Percentiles rank a stretch among this genome's conserved stretches.
Conservation (phyloP, 2,113 vertebrate genomes). For the Tenebrosternarchus preto region DNA sequence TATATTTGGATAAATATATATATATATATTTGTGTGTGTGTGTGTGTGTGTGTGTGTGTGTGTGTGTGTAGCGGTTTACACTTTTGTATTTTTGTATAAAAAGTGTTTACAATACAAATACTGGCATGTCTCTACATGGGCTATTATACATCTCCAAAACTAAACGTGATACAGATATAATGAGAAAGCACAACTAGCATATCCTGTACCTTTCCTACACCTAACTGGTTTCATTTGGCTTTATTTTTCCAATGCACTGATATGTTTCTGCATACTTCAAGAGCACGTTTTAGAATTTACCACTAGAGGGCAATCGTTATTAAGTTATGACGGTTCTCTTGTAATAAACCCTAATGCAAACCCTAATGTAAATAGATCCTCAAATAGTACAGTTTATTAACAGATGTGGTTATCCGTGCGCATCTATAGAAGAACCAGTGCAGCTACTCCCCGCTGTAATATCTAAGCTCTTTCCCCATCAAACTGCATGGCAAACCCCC, state of each 20-base stretch:
- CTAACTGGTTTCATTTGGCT: not conserved
- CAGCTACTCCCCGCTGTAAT: slow-evolving; percentile 1
- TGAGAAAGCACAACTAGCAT: not conserved
- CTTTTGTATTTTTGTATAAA: not conserved
- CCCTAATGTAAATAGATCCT: too few species aligned
- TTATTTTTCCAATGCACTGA: too few species aligned
- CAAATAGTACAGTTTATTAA: too few species aligned
- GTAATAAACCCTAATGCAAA: too few species aligned
- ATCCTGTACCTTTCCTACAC: not conserved
- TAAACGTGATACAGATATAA: not conserved
- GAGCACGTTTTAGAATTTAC: not conserved
- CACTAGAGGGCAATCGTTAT: slow-evolving; percentile 29
- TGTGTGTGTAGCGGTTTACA: not conserved
- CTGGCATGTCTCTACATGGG: not conserved
- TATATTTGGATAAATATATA: not conserved
- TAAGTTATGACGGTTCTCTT: not conserved
- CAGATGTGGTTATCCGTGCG: too few species aligned
- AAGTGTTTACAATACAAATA: not conserved
- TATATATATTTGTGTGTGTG: too few species aligned
- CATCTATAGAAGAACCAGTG: not conserved
- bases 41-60: too few species aligned
- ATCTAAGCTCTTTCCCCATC: slow-evolving; percentile 28
- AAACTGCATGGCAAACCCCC: slow-evolving; percentile 12
- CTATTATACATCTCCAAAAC: not conserved
- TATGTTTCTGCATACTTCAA: not conserved